phyloP scores from a whole-genome alignment of 2,113 vertebrate species.

The Megaceryle torquata region DNA sequence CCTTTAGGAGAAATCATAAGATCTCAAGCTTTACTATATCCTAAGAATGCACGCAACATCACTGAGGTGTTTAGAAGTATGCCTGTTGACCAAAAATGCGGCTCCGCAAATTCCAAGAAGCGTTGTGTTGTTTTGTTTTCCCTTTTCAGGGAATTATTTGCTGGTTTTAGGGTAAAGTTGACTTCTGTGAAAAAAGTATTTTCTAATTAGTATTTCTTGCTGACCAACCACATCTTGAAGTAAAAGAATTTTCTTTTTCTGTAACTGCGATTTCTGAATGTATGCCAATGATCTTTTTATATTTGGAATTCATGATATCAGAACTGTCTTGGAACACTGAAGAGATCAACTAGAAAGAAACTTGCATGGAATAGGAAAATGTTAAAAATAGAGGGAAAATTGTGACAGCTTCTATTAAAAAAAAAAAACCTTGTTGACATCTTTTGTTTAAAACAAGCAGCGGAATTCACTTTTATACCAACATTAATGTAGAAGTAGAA shows the following conservation, averaged over 20 bases:
- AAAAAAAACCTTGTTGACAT: not conserved
- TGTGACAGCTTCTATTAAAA: not conserved
- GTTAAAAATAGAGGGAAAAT: not conserved
- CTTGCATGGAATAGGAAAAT: not conserved
- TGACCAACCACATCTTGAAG: not conserved
- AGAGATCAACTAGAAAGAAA: not conserved
- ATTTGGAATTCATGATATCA: not conserved
- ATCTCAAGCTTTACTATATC: not conserved
- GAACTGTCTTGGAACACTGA: not conserved
- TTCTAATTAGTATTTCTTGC: not conserved
- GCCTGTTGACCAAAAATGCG: not conserved
- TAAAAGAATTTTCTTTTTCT: not conserved
- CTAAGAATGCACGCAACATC: accelerated
- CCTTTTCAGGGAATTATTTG: not conserved
- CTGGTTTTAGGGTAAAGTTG: not conserved
- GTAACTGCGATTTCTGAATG: not conserved
- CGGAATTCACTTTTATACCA: not conserved
- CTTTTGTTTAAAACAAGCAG: not conserved
- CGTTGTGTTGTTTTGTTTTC: not conserved
- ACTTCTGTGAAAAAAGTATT: not conserved
- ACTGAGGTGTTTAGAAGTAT: not conserved
- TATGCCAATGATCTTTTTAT: not conserved
- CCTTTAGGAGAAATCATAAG: not conserved
- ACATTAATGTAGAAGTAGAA: not conserved
- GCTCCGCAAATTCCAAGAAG: not conserved